These are phyloP conservation scores for Plectus sambesii DNA, from an alignment of 1,140 invertebrate species.

Conservation along the genomic window DNA sequence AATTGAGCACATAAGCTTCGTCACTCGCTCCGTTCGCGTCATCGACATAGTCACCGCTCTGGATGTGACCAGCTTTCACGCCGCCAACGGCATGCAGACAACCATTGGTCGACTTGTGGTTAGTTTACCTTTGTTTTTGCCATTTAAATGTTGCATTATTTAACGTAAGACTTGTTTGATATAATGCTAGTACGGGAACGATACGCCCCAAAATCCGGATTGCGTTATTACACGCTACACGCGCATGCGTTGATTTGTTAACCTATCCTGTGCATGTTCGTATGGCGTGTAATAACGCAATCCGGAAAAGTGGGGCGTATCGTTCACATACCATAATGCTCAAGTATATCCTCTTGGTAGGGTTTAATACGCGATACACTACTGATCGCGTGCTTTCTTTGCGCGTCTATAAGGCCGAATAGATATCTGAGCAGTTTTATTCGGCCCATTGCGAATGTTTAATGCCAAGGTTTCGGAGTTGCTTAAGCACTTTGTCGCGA, in stretches of 20 bases:
- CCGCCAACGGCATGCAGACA: conserved; percentile 65
- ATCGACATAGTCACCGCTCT: conserved; percentile 84
- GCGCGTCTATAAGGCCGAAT: background rate
- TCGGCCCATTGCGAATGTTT: background rate
- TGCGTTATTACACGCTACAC: too few species aligned
- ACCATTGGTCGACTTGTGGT: conserved; percentile 52
- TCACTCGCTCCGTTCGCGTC: conserved; percentile 71
- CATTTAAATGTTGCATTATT: background rate
- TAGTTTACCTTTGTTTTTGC: conserved; percentile 1
- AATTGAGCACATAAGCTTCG: conserved; percentile 33
- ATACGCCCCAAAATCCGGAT: too few species aligned
- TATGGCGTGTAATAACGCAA: too few species aligned
- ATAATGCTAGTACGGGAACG: background rate
- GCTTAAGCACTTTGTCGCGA: background rate
- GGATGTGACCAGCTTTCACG: conserved; percentile 78
- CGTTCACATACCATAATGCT: background rate
- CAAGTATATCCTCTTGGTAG: background rate
- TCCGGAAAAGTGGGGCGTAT: too few species aligned
- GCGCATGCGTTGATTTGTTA: too few species aligned
- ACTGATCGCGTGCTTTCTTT: background rate
- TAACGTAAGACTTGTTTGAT: background rate
- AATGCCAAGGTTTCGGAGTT: conserved; percentile 38
- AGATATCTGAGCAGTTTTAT: background rate
- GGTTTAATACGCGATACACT: background rate
- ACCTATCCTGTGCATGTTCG: background rate